These are phyloP conservation scores for Prosopocoilus inquinatus DNA, from an alignment of 2,888 invertebrate genomes.

Conservation along the genomic window DNA sequence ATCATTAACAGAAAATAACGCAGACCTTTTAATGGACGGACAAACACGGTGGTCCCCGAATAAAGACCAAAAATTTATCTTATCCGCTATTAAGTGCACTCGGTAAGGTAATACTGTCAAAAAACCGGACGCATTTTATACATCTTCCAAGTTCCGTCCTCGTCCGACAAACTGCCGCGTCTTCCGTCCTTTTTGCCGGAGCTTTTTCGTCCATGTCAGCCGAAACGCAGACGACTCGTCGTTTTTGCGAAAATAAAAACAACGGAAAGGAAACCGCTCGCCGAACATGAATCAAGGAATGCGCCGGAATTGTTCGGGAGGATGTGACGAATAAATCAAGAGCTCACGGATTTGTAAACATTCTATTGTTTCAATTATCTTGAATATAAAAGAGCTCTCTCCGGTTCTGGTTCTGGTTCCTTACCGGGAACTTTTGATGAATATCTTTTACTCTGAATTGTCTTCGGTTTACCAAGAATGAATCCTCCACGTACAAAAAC, in stretches of 20 bases:
- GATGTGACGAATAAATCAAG: constrained; percentile 41
- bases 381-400: constrained; percentile 8
- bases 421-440: background rate
- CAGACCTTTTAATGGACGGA: constrained; percentile 1
- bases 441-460: constrained; percentile 1
- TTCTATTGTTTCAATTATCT: constrained; percentile 37
- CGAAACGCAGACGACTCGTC: constrained; percentile 26
- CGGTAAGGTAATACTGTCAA: constrained; percentile 29
- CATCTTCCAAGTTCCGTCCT: constrained; percentile 31
- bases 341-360: constrained; percentile 39
- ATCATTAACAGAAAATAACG: constrained; percentile 3
- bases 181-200: constrained; percentile 20
- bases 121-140: constrained; percentile 42
- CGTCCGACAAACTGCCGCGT: constrained; percentile 16
- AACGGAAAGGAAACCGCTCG: constrained; percentile 35
- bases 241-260: constrained; percentile 33
- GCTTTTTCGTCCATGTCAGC: constrained; percentile 29
- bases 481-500: background rate
- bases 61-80: constrained; percentile 32
- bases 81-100: constrained; percentile 36
- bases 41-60: constrained; percentile 23
- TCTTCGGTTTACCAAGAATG: background rate
- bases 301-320: constrained; percentile 36
- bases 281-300: constrained; percentile 39
- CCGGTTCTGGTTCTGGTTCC: background rate